Conservation (phyloP, 1,140 invertebrate species). For the Phymastichus coffea region DNA sequence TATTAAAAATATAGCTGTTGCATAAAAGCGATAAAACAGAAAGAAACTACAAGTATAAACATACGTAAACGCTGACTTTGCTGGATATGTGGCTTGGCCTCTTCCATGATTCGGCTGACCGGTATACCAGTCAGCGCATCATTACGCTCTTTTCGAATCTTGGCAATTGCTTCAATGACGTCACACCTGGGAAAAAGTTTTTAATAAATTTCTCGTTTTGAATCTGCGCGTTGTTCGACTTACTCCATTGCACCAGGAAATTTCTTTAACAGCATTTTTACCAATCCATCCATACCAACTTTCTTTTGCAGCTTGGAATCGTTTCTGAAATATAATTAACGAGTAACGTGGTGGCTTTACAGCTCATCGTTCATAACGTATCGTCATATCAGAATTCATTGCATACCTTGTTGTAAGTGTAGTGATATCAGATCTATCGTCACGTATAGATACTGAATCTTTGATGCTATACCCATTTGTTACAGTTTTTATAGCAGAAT, state of each 20-base stretch:
- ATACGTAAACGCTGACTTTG: slow-evolving; percentile 23
- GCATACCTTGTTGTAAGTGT: no score
- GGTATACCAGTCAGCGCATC: slow-evolving; percentile 28
- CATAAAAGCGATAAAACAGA: no score
- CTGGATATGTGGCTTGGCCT: slow-evolving; percentile 23
- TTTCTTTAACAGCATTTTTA: slow-evolving; percentile 25
- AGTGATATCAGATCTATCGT: no score
- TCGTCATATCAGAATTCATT: no score
- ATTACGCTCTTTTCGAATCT: slow-evolving; percentile 32
- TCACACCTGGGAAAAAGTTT: slow-evolving; percentile 27
- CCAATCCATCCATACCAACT: slow-evolving; percentile 19
- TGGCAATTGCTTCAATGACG: slow-evolving; percentile 28
- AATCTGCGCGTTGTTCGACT: slow-evolving; percentile 11
- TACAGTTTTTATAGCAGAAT: no score
- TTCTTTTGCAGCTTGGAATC: background rate
- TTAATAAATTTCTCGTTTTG: background rate
- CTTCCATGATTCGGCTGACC: slow-evolving; percentile 24
- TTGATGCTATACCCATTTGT: no score
- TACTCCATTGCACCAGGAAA: slow-evolving; percentile 31
- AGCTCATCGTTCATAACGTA: no score
- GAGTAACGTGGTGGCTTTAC: no score
- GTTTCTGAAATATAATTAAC: no score
- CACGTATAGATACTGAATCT: no score
- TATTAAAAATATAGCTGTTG: no score
- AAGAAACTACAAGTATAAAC: slow-evolving; percentile 6